Conservation (phyloP, 1,140 invertebrate genomes). For the Zaprionus gabonicus region DNA sequence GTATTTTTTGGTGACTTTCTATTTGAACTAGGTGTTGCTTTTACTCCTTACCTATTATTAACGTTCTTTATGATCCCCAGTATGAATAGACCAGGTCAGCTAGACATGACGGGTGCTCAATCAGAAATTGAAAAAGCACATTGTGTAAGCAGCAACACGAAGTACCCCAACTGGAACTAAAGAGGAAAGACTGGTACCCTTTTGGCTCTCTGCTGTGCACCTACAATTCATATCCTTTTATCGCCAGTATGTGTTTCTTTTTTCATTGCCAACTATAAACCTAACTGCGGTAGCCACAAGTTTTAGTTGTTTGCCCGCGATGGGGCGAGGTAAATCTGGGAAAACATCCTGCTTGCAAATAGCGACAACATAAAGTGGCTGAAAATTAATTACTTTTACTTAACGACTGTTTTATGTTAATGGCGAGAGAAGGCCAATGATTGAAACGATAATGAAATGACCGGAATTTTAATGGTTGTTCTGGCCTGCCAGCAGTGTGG, state of each 20-base stretch:
- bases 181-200: no score
- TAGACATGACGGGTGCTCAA: no score
- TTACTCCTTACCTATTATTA: no score
- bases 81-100: no score
- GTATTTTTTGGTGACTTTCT: no score
- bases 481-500: no score
- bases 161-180: no score
- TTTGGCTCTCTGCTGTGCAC: background rate
- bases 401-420: constrained; percentile 48
- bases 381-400: constrained; percentile 52
- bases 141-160: no score
- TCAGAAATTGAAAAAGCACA: no score
- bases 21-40: no score
- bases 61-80: no score
- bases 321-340: background rate
- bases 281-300: constrained; percentile 8
- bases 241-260: background rate
- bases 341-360: constrained; percentile 14
- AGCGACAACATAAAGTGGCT: constrained; percentile 20
- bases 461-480: constrained; percentile 39
- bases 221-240: background rate
- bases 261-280: constrained; percentile 10
- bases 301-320: background rate
- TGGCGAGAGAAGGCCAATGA: constrained; percentile 32
- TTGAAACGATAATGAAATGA: constrained; percentile 47